Evolutionary conservation across 2,797 vertebrate genomes (phyloP).

Genomic region (Etheostoma perlongum): DNA sequence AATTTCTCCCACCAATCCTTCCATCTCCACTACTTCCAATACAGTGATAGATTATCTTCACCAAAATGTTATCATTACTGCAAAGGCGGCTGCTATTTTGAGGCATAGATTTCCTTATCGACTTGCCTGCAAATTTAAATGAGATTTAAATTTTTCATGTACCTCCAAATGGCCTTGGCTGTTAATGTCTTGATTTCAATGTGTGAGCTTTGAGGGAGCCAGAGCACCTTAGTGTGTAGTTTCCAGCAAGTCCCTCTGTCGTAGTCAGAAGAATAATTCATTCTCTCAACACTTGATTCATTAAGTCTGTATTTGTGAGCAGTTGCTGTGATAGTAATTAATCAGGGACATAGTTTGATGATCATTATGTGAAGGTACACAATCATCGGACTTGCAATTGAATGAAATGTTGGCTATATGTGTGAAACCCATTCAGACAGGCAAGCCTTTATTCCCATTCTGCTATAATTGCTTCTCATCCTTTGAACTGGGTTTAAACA

Average conservation of each 20-base stretch:
- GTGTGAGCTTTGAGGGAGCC: slow-evolving; percentile 63
- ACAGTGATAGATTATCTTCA: slow-evolving; percentile 70
- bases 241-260: slow-evolving; percentile 52
- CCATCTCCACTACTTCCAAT: slow-evolving; percentile 38
- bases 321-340: slow-evolving; percentile 54
- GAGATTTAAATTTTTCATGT: slow-evolving; percentile 84
- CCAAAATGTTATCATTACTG: slow-evolving; percentile 73
- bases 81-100: slow-evolving; percentile 71
- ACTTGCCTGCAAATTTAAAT: slow-evolving; percentile 76
- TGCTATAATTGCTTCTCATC: slow-evolving; percentile 10
- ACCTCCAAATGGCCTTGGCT: slow-evolving; percentile 72
- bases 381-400: slow-evolving; percentile 39
- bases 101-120: slow-evolving; percentile 76
- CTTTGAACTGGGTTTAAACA: neutral
- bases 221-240: slow-evolving; percentile 44
- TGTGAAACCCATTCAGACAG: slow-evolving; percentile 40
- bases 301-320: slow-evolving; percentile 34
- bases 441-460: slow-evolving; percentile 19
- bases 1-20: slow-evolving; percentile 55
- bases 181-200: slow-evolving; percentile 71
- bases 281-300: slow-evolving; percentile 57
- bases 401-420: slow-evolving; percentile 29
- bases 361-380: slow-evolving; percentile 28
- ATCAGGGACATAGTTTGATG: slow-evolving; percentile 56
- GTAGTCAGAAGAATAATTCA: slow-evolving; percentile 60